Percentiles rank a stretch among this genome's conserved stretches.
Conservation (phyloP, 1,140 invertebrate genomes). For the Laodelphax striatellus region DNA sequence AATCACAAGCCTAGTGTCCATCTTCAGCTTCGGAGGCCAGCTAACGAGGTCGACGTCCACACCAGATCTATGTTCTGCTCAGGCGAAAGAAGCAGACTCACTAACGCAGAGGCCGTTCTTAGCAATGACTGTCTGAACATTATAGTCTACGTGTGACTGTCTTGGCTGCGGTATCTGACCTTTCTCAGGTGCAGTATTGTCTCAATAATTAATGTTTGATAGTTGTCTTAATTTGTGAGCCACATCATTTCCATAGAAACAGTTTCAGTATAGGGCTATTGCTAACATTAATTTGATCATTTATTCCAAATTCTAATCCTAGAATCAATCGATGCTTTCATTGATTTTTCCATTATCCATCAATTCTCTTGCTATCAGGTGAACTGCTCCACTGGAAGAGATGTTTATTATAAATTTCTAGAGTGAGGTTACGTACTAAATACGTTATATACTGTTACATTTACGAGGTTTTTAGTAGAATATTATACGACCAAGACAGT, state of each 20-base stretch:
- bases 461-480: too few species aligned
- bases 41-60: slow-evolving; percentile 36
- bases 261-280: background rate
- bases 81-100: slow-evolving; percentile 35
- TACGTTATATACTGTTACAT: too few species aligned
- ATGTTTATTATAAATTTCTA: too few species aligned
- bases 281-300: background rate
- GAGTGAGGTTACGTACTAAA: too few species aligned
- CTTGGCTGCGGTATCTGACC: background rate
- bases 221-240: background rate
- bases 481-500: too few species aligned
- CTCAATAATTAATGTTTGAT: background rate
- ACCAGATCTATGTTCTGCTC: slow-evolving; percentile 38
- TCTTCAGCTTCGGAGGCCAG: slow-evolving; percentile 41
- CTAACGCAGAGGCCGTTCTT: slow-evolving; percentile 36
- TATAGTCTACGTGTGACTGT: background rate
- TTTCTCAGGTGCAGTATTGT: background rate
- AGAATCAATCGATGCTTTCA: background rate
- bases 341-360: background rate
- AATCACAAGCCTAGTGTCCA: slow-evolving; percentile 40
- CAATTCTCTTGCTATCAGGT: background rate
- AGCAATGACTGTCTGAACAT: slow-evolving; percentile 34
- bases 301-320: background rate
- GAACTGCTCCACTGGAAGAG: too few species aligned
- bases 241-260: background rate